Evolutionary conservation across 23 tunicate species (phyloP), one percentile per base, ranked within the genome.

Genomic region (Halocynthia aurantium): DNA sequence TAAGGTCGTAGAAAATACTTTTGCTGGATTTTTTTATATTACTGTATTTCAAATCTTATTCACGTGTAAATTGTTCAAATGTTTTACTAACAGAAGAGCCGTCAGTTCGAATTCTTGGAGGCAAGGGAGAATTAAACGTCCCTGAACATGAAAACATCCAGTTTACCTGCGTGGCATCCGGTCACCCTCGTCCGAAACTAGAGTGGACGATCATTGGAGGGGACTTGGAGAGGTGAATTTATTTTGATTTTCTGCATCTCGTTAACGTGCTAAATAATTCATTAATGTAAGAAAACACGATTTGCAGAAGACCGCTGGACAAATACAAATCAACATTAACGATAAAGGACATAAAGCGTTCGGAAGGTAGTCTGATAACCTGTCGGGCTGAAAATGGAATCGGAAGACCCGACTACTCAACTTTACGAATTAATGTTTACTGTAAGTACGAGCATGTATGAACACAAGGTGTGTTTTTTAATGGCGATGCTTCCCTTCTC

Each of bases 301-400:
- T 77, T 81, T 67, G 66, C 58, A 86, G 91, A 61, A 52, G 77
- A 20, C 66, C 61, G 17, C 51, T 87, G 44, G 70, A 87, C 56
- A 21, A 70, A 8, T 8, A 52, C 44, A 82, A 70, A 52, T 62
- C 93, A 7, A 76, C 58, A 57, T 61, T 87, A 55, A 22, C 19
- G 51, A 76, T 87, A 8, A 49, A 64, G 7, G 71, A 71, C 8
- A 77, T 87, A 65, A 40, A 65, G 31, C 70, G 49, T 1, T 15
- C 15, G 31, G 88, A 89, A 58, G 10, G 67, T 8, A 81, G 88
- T 7, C 53, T 84, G 52, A 80, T 80, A 7, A 76, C 82, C 53
- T 89, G 96, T 58, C 67, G 70, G 52, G 96, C 96, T 6, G 55
- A 55, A 11, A 89, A 89, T 76, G 88, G 96, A 68, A 69, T 83